Evolutionary conservation across 2,888 invertebrate genomes (phyloP).

Genomic region (Eristalinus sepulchralis): DNA sequence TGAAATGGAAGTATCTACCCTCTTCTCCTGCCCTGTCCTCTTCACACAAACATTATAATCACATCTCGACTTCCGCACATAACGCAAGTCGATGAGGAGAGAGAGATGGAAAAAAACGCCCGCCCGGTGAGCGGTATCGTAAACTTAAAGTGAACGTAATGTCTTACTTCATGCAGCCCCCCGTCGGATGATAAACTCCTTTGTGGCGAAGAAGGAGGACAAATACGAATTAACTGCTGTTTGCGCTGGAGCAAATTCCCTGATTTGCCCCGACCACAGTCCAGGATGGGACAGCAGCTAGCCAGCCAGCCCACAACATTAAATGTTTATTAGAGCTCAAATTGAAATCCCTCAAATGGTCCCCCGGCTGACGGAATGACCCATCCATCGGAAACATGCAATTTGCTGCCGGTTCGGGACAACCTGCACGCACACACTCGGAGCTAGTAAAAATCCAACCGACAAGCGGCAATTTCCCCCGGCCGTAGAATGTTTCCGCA

Average conservation of each 20-base stretch:
- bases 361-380: not conserved
- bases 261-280: not conserved
- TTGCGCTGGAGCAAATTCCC: not conserved
- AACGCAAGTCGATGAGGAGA: no score
- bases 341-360: not conserved
- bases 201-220: not conserved
- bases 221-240: slow-evolving; percentile 4
- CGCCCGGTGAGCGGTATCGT: not conserved
- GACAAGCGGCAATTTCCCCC: not conserved
- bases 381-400: not conserved
- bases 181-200: slow-evolving; percentile 20
- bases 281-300: not conserved
- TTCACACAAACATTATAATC: no score
- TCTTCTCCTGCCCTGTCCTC: no score
- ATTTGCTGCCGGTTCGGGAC: not conserved
- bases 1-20: no score
- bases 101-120: not conserved
- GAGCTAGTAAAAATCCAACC: not conserved
- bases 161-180: slow-evolving; percentile 28
- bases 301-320: not conserved
- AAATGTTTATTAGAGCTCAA: not conserved
- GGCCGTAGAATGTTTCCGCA: not conserved
- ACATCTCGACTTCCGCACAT: no score
- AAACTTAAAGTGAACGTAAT: slow-evolving; percentile 33
- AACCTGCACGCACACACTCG: not conserved